Percentiles rank a stretch among this genome's conserved stretches.
Conservation (phyloP, 2,113 vertebrate genomes). For the Macrotis lagotis region DNA sequence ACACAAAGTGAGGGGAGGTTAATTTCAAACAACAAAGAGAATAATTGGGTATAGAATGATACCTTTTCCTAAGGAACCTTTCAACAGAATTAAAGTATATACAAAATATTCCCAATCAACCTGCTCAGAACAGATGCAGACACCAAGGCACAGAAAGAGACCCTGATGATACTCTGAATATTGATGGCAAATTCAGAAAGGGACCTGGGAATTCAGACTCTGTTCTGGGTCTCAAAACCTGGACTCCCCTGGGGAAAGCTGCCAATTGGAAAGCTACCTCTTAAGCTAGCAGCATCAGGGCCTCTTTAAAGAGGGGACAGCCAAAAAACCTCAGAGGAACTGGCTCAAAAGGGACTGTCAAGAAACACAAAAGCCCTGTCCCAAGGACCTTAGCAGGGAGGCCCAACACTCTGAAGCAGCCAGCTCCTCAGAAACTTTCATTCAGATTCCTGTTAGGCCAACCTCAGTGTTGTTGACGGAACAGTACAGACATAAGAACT, state of each 20-base stretch:
- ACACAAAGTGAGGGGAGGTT: no score
- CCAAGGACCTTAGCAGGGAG: conserved; percentile 28
- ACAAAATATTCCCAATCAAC: background rate
- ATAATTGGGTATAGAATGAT: background rate
- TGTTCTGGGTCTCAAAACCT: background rate
- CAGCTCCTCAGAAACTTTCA: background rate
- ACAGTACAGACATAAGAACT: background rate
- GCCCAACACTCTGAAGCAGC: background rate
- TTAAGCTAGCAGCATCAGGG: background rate
- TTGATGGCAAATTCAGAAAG: background rate
- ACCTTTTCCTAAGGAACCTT: background rate
- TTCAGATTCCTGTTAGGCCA: background rate
- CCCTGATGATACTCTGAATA: background rate
- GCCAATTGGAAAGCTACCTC: conserved; percentile 24
- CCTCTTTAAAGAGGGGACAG: background rate
- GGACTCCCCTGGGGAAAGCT: background rate
- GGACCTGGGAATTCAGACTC: background rate
- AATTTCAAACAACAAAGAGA: no score
- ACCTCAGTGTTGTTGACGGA: background rate
- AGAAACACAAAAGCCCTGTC: conserved; percentile 39
- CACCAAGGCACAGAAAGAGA: background rate
- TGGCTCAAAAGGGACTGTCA: conserved; percentile 37
- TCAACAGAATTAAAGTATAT: background rate
- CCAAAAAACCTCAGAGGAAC: conserved; percentile 33
- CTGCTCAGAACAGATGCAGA: background rate